Evolutionary conservation across 2,888 invertebrate genomes (phyloP), one percentile per base, ranked within the genome.

Genomic region (Pyrgus malvae): DNA sequence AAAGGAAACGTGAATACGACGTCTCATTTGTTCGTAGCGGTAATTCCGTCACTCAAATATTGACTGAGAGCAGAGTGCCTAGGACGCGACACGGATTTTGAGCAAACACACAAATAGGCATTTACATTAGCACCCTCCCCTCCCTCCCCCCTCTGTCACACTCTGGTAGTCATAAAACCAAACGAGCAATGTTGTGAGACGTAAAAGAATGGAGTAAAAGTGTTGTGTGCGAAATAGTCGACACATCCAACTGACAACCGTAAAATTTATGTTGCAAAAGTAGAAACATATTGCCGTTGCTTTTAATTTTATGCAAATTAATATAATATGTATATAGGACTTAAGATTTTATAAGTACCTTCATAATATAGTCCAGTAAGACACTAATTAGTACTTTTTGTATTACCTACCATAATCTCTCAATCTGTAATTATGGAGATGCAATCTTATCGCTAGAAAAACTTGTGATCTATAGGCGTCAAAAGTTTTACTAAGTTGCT

Each of bases 21-120:
- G 76, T 82, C 78, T 77, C 79, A 80, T 82, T 83, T 84, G 83
- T 78, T 69, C 80, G 76, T 83, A 88, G 86, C 88, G 87, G 88
- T 88, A 86, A 84, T 87, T 80, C 77, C 74, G 80, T 69, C 77
- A 72, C 72, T 76, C 79, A 83, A 90, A 88, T 88, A 88, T 89
- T 90, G 83, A 85, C 86, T 61, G 74, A 80, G 83, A 49, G 61
- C 62, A 35, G 51, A 51, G 50, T 44, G 44, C 51, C 58, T 78
- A 78, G 81, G 83, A 86, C 82, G 78, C 83, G 88, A 89, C 88
- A 88, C 85, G 81, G 86, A 88, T 86, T 87, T 87, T 80, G 72
- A 74, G 77, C 76, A 86, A 87, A 89, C 81, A 86, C 74, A 77
- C 81, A 83, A 85, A 87, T 83, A 86, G 80, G 76, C 82, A 82